A percentile compares a stretch with the other conserved stretches of the same genome.
Conservation (phyloP, 2,888 invertebrate genomes). For the Agrilus biguttatus region DNA sequence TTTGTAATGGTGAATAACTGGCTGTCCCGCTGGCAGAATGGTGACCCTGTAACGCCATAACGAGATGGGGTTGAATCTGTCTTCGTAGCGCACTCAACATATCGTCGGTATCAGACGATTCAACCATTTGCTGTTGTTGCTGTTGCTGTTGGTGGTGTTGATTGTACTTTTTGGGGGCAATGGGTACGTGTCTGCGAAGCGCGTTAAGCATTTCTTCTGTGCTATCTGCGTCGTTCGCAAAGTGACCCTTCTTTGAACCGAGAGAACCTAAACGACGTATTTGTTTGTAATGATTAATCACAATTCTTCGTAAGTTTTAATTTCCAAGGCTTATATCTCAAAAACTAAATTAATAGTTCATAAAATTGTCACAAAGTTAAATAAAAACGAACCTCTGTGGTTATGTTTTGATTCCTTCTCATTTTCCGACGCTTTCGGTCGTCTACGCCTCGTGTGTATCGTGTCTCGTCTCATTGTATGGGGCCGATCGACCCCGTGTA, state of each 20-base stretch:
- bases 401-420: constrained; percentile 13
- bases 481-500: constrained; percentile 88
- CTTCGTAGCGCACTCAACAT: constrained; percentile 54
- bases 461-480: constrained; percentile 93
- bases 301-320: too few relatives aligned
- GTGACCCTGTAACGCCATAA: constrained; percentile 47
- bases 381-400: background rate
- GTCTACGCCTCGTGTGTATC: constrained; percentile 83
- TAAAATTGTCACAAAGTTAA: too few relatives aligned
- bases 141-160: constrained; percentile 13
- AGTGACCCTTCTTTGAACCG: too few relatives aligned
- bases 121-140: constrained; percentile 22
- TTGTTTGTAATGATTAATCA: too few relatives aligned
- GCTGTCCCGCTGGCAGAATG: constrained; percentile 21
- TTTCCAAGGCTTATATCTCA: too few relatives aligned
- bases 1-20: too few relatives aligned
- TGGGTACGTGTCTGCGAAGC: constrained; percentile 7
- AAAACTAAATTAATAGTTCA: too few relatives aligned
- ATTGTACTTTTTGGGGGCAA: constrained; percentile 7
- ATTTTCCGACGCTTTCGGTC: constrained; percentile 57
- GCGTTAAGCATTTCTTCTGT: constrained; percentile 35
- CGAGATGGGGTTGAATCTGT: constrained; percentile 56
- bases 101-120: constrained; percentile 34
- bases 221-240: constrained; percentile 14
- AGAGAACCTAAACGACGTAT: too few relatives aligned